Base-by-base conservation (phyloP, 1,140 invertebrate genomes). In the Paraescarpia echinospica region DNA sequence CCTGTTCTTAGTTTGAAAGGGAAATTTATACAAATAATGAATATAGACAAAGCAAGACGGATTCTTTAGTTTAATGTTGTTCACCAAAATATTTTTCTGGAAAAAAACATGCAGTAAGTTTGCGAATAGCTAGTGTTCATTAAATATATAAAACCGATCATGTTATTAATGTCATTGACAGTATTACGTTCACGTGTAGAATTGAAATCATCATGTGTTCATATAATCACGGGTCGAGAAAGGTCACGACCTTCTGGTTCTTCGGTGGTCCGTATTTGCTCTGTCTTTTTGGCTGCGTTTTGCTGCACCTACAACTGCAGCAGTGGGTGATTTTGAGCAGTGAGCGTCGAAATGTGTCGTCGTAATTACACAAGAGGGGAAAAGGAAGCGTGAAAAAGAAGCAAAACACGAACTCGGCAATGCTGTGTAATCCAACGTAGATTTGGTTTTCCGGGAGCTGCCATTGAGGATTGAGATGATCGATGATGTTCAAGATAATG, bases 311-410 rank as follows among this genome's bases (percentile, higher is more conserved):
- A 31, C 77, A 92, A 4, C 1, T 33, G 35, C 89, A 90, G 93
- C 95, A 95, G 88, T 95, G 95, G 91, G 94, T 95, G 34, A 95
- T 91, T n/a, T 94, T 93, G 0, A 94, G 90, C 48, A 95, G 92
- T 6, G 95, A 95, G 2, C 94, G 89, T 18, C 95, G 91, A 93
- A 94, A 96, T 88, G 94, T 94, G 92, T 95, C 95, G 93, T 95
- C 94, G 93, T 94, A 96, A 91, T 94, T 94, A 93, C 95, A 95
- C 93, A 95, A 95, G 14, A 96, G 93, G 35, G 95, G 94, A 59
- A 95, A 94, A 89, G 95, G 94, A 22, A 95, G 93, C 31, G 94
- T 94, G 90, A 95, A 95, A 92, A 94, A 94, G 51, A 95, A 94
- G 93, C 95, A 94, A 92, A 95, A 96, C 90, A 94, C 92, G 34